Evolutionary conservation across 2,113 vertebrate species (phyloP).

Genomic region (Perca schrenkii): DNA sequence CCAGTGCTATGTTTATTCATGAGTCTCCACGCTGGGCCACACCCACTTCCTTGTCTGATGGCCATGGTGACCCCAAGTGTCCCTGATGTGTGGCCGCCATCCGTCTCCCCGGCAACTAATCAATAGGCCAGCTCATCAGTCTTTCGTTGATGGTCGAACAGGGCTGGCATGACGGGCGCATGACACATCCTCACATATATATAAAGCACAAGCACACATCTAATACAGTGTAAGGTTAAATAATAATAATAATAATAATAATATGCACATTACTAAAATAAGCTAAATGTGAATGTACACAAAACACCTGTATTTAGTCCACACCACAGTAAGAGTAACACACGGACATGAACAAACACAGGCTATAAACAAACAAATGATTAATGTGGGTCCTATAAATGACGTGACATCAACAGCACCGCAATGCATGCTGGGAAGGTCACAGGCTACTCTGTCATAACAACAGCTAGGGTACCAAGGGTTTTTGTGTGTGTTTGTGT

Average conservation of each 20-base stretch:
- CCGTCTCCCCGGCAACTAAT: conserved; percentile 96
- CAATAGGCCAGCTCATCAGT: conserved; percentile 96
- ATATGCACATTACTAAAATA: conserved; percentile 5
- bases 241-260: neutral
- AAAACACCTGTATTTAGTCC: conserved; percentile 1
- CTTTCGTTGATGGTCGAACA: conserved; percentile 84
- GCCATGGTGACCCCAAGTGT: conserved; percentile 90
- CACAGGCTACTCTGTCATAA: conserved; percentile 81
- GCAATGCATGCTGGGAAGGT: conserved; percentile 85
- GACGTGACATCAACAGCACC: conserved; percentile 78
- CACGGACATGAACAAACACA: conserved; percentile 10
- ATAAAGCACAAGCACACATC: conserved; percentile 9
- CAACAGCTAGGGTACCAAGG: conserved; percentile 47
- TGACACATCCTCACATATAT: conserved; percentile 42
- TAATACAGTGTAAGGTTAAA: conserved; percentile 22
- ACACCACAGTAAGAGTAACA: neutral
- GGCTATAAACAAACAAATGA: conserved; percentile 79
- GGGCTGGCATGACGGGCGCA: conserved; percentile 67
- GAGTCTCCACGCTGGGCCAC: conserved; percentile 54
- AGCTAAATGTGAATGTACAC: conserved; percentile 3
- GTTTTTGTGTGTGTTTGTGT: conserved; percentile 38
- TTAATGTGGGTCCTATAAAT: conserved; percentile 92
- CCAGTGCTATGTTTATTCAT: conserved; percentile 81
- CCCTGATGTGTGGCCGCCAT: conserved; percentile 94
- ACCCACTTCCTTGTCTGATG: conserved; percentile 80